phyloP scores from a whole-genome alignment of 2,797 vertebrate species.

The Limosa lapponica region DNA sequence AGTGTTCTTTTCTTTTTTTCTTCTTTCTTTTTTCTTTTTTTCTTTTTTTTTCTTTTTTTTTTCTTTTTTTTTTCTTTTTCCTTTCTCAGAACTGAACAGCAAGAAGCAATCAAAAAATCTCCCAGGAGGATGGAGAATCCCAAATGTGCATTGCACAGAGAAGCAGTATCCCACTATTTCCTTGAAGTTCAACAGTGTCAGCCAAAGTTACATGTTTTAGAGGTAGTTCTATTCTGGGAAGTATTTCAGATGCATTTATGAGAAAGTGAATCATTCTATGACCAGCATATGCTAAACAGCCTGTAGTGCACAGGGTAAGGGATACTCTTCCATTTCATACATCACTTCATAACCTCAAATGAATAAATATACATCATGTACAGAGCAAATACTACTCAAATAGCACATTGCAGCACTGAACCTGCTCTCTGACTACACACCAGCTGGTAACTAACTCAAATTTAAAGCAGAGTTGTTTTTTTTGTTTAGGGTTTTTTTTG shows the following conservation, averaged over 20 bases:
- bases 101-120: neutral
- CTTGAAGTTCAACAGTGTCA: neutral
- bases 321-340: neutral
- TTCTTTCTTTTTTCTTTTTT: neutral
- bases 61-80: too few species aligned
- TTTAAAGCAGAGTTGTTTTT: neutral
- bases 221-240: constrained; percentile 19
- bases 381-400: neutral
- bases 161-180: neutral
- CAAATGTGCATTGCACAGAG: neutral
- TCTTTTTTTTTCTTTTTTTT: neutral
- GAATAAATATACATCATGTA: neutral
- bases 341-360: neutral
- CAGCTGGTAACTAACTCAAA: neutral
- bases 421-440: neutral
- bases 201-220: neutral
- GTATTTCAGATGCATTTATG: constrained; percentile 27
- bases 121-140: neutral
- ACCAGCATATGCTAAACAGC: neutral
- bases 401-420: neutral
- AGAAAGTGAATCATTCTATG: neutral
- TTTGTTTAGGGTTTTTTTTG: neutral
- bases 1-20: neutral
- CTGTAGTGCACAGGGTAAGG: neutral
- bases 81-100: neutral